Base-by-base conservation (phyloP, 2,888 invertebrate genomes). In the Chloromyia formosa region DNA sequence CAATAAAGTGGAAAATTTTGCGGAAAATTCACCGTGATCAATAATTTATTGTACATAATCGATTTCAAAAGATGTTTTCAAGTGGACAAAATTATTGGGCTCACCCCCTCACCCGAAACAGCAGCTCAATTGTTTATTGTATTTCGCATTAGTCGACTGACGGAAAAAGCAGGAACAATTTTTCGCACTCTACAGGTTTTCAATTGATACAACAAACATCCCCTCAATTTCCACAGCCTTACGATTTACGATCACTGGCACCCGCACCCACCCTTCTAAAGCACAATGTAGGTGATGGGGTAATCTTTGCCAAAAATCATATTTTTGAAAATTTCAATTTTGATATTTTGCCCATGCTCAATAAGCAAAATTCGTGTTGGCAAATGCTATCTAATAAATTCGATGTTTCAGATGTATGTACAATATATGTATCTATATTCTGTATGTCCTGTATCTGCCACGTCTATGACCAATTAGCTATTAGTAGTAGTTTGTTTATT, bases 11-110 rank as follows among this genome's bases (percentile, higher is more conserved):
- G 45, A 16, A 64, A n/a, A 22, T 64, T 64, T 42, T 64, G 64
- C 49, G 42, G 27, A 35, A 40, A 58, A 58, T 58, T 42, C n/a
- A 71, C 56, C 58, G 27, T 22, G 14, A 71, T 56, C 18, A 18
- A 56, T 58, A 71, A 71, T 71, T 71, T 71, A 71, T 40, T n/a
- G n/a, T n/a, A n/a, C n/a, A 56, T 71, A 71, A 71, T 42, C 71
- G 22, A 20, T n/a, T 49, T 49, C 49, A n/a, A 35, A 35, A 35
- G 27, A 35, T 35, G 7, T 35, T 35, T 35, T 35, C 27, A 35
- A 4, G 27, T 7, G 7, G 7, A 35, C 27, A 35, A 7, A 35
- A 35, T 4, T 7, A 35, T 35, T 35, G 7, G 27, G 27, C 7
- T 35, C 27, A 35, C 7, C 27, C 27, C 27, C 27, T 35, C 7